Conservation (phyloP, 2,113 vertebrate species). For the Lamprotornis superbus region DNA sequence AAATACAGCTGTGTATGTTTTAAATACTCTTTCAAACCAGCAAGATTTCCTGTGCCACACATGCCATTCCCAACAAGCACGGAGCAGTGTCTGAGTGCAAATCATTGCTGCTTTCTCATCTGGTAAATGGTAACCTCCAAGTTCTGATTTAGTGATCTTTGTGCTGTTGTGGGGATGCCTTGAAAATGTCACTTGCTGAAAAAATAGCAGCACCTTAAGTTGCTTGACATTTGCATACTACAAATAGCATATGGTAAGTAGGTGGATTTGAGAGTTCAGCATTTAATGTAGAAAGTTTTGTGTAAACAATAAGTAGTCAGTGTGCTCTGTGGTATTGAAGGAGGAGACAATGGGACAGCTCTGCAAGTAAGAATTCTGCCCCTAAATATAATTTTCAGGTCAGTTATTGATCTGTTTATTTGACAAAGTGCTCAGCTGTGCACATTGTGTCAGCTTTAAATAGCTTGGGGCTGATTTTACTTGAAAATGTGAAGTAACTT, state of each 20-base stretch:
- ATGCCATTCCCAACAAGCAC: rapidly evolving
- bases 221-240: not conserved
- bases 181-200: not conserved
- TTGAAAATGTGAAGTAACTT: not conserved
- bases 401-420: not conserved
- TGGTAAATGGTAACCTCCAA: not conserved
- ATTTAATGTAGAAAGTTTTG: not conserved
- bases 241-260: not conserved
- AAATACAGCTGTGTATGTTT: not conserved
- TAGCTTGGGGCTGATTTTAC: not conserved
- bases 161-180: not conserved
- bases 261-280: slow-evolving; percentile 12
- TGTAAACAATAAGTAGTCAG: not conserved
- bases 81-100: not conserved
- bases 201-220: not conserved
- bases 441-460: not conserved
- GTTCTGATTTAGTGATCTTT: not conserved
- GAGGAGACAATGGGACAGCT: not conserved
- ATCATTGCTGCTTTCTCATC: not conserved
- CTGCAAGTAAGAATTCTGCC: not conserved
- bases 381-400: not conserved
- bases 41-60: not conserved
- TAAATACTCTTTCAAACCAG: not conserved
- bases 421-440: not conserved
- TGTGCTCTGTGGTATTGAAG: not conserved